Evolutionary conservation across 2,113 vertebrate species (phyloP), one percentile per base, ranked within the genome.

Genomic region (Donacobius atricapilla): DNA sequence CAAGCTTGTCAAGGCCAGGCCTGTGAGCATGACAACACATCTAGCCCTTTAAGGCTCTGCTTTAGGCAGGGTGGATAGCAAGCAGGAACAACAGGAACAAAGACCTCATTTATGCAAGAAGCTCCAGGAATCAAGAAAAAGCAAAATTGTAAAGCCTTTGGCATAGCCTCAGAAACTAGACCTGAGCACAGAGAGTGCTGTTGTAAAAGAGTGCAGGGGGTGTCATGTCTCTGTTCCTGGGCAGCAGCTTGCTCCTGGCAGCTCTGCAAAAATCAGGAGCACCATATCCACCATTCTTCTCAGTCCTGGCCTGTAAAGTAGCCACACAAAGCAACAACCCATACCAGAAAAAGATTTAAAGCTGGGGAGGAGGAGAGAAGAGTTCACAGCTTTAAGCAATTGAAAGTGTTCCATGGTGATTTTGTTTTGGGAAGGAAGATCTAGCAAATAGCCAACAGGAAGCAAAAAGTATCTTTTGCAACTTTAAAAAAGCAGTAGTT

Each of bases 181-280:
- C 58, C 27, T 35, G 23, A 91, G 35, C 39, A 72, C 53, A 77
- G 25, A 63, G 24, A 60, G 12, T n/a, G 48, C 24, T 76, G 48
- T 40, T 56, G 53, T 93, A 44, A 82, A 65, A 35, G 40, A 93
- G 48, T n/a, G 22, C 48, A 77, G 23, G 14, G 18, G 23, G 11
- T 60, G 21, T 69, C 21, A 37, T 3, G 17, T 61, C 35, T 70
- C 75, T 85, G 54, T 27, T 88, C 35, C 71, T 66, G 64, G 15
- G 23, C 37, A 94, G 83, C 42, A 73, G 53, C 27, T 73, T 77
- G 33, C 68, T 90, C 80, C 68, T 72, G 75, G 54, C 61, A 79
- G 75, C 61, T 79, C 82, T 83, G 57, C 37, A 90, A 93, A 95
- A 73, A 45, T 53, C 54, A 83, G 54, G 53, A 94, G 94, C 81